Evolutionary conservation across 53 echinoderm and acorn worm species (phyloP), one percentile per base, ranked within the genome.

Genomic region (Antedon mediterranea): DNA sequence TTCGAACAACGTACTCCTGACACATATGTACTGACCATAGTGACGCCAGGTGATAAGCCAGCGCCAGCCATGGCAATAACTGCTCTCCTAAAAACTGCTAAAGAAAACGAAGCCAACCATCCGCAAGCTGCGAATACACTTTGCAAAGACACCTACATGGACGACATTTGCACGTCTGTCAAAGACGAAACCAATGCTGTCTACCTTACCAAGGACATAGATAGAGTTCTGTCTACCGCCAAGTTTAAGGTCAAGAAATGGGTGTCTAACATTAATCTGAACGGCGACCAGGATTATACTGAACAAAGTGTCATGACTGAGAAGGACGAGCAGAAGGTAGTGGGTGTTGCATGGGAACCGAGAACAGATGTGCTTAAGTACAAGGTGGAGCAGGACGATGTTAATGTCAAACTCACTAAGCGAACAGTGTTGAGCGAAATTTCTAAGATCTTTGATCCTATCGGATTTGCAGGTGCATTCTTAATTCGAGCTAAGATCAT

Each of bases 401-500:
- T 43, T 31, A 34, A 28, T n/a, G 14, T 23, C 23, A 76, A 73
- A 73, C 43, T 75, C 73, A 83, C 87, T n/a, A 83, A 87, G 43
- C 34, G 87, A 43, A 83, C 76, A 28, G 79, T 87, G 13, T 43
- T 83, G 20, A 76, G 87, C 18, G 79, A 57, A 8, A 20, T 83
- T 5, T 44, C 82, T 0, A 71, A 43, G 28, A 73, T 82, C 0
- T 86, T 86, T 27, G 82, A 85, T 33, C 86, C 86, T 8, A 72
- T 86, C 31, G 86, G 86, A 43, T 86, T 86, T 78, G 74, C 82
- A 3, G 73, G 77, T 28, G 73, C 86, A 31, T 86, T 86, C 80
- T 71, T 86, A 0, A 81, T 86, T 6, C 26, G 29, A 43, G 86
- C 73, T 0, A 86, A 86, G 78, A 86, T 86, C 30, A 30, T 72